A percentile compares a stretch with the other conserved stretches of the same genome.
These are phyloP conservation scores for Sycophila texana DNA, from an alignment of 2,888 invertebrate species.

Conservation along the genomic window DNA sequence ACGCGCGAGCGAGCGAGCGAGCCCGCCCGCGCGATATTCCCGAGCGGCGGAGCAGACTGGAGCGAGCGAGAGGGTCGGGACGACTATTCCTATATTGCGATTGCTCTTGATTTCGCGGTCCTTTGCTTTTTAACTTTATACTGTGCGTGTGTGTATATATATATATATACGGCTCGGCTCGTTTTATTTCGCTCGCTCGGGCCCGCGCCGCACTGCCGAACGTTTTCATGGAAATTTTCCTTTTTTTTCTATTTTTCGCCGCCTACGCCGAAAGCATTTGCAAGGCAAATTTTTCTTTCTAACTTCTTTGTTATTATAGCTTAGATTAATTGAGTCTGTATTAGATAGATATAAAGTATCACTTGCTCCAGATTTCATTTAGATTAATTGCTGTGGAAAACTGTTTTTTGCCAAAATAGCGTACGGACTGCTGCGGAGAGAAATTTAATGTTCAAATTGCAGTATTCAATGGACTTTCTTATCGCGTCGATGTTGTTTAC, in stretches of 20 bases:
- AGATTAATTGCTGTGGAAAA: neutral
- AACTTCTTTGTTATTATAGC: conserved; percentile 9
- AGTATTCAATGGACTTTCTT: too few species aligned
- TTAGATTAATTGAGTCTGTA: too few species aligned
- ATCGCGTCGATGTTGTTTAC: too few species aligned
- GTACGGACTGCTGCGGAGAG: too few species aligned
- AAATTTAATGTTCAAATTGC: too few species aligned
- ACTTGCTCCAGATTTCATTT: neutral
- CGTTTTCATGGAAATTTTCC: conserved; percentile 38
- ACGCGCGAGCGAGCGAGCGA: conserved; percentile 39
- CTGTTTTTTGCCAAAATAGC: neutral
- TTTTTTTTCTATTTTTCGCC: neutral
- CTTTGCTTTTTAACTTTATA: conserved; percentile 44
- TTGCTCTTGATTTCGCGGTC: conserved; percentile 53
- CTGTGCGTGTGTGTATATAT: neutral
- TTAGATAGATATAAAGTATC: neutral
- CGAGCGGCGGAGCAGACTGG: conserved; percentile 3
- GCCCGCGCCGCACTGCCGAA: neutral
- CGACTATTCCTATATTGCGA: conserved; percentile 34
- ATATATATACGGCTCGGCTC: neutral
- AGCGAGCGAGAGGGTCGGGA: neutral
- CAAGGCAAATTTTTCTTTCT: conserved; percentile 23
- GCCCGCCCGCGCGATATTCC: conserved; percentile 57
- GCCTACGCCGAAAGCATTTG: conserved; percentile 15
- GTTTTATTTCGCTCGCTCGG: conserved; percentile 37